These are phyloP conservation scores for Acestrorhynchus altus DNA, from an alignment of 2,797 vertebrate species.

Conservation along the genomic window DNA sequence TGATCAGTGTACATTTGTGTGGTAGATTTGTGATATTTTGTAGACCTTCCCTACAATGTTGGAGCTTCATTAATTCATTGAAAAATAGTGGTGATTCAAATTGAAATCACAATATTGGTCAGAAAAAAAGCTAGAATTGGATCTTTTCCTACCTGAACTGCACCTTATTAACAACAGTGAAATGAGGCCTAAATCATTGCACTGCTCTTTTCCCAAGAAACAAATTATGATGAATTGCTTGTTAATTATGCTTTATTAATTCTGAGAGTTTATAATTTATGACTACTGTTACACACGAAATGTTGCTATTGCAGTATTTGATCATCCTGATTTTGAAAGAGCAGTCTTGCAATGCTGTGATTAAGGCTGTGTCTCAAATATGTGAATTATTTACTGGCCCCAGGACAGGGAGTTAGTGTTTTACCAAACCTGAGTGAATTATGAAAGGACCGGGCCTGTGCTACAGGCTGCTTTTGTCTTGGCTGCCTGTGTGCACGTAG, in stretches of 20 bases:
- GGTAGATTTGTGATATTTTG: too few relatives aligned
- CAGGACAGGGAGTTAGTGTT: background rate
- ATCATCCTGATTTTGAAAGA: background rate
- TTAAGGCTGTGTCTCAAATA: background rate
- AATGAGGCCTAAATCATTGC: too few relatives aligned
- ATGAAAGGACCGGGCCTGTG: slow-evolving; percentile 12
- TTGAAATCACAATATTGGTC: too few relatives aligned
- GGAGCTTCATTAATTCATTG: too few relatives aligned
- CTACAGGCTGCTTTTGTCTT: slow-evolving; percentile 5
- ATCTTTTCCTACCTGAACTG: background rate
- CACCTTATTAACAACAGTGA: background rate
- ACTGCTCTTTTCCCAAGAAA: background rate
- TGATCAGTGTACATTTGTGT: too few relatives aligned
- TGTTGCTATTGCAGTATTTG: background rate
- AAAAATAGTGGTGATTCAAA: too few relatives aligned
- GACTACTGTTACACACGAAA: background rate
- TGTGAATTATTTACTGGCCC: slow-evolving; percentile 8
- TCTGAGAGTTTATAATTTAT: background rate
- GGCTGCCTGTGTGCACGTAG: slow-evolving; percentile 24
- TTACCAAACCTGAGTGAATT: slow-evolving; percentile 24
- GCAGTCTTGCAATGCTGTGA: background rate
- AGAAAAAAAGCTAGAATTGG: too few relatives aligned
- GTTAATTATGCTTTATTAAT: background rate
- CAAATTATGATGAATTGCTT: background rate
- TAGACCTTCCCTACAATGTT: too few relatives aligned